phyloP scores from a whole-genome alignment of 2,113 vertebrate species.

The Pardalotus punctatus region DNA sequence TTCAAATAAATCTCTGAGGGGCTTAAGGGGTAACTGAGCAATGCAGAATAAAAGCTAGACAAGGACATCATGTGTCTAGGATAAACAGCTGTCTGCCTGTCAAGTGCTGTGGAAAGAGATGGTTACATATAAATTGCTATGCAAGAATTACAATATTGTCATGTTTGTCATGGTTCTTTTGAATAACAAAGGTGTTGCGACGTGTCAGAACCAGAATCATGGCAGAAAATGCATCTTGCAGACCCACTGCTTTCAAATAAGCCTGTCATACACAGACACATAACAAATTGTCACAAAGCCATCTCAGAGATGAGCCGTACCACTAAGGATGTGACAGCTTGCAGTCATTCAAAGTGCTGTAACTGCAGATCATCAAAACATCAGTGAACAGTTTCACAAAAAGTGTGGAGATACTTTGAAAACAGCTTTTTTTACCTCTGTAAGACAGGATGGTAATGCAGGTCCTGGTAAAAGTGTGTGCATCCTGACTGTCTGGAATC shows the following conservation, averaged over 20 bases:
- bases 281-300: neutral
- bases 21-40: neutral
- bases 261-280: neutral
- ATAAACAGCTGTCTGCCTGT: neutral
- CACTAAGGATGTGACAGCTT: neutral
- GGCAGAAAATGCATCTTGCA: neutral
- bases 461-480: neutral
- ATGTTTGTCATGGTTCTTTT: neutral
- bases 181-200: neutral
- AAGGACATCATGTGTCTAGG: neutral
- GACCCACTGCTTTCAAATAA: neutral
- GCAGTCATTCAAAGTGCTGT: neutral
- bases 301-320: neutral
- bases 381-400: neutral
- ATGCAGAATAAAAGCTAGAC: neutral
- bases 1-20: neutral
- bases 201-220: neutral
- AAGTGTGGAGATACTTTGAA: neutral
- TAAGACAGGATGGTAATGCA: neutral
- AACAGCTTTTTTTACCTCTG: neutral
- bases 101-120: neutral
- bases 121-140: neutral
- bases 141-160: neutral
- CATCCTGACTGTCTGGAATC: neutral
- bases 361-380: constrained; percentile 2